A percentile compares a stretch with the other conserved stretches of the same genome.
phyloP scores from a whole-genome alignment of 2,888 invertebrate species.

The Lucinisca nassula region DNA sequence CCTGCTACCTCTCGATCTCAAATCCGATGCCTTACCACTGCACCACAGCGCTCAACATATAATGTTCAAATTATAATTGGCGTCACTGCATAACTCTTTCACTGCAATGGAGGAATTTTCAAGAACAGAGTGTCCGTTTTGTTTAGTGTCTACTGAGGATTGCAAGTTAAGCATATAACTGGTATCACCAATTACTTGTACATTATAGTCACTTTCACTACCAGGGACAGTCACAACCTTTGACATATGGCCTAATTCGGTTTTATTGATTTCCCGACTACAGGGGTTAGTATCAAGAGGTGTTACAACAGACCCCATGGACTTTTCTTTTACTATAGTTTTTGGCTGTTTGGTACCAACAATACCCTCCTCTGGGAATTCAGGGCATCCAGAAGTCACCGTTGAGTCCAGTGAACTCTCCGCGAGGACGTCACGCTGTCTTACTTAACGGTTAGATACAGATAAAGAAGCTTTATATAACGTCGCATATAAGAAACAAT shows the following conservation, averaged over 20 bases:
- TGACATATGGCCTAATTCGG: neutral
- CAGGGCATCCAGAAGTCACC: neutral
- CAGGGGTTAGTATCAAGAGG: too few species aligned
- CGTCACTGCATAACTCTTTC: neutral
- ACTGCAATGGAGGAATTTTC: neutral
- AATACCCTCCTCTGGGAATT: neutral
- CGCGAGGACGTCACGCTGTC: too few species aligned
- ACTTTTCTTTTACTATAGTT: neutral
- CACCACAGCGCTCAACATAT: too few species aligned
- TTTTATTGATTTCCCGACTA: too few species aligned
- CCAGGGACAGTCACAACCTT: neutral
- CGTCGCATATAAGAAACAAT: too few species aligned
- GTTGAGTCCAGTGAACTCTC: neutral
- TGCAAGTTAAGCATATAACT: neutral
- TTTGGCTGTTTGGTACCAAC: neutral
- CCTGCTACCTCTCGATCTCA: too few species aligned
- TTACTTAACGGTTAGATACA: too few species aligned
- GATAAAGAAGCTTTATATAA: too few species aligned
- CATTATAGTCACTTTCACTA: neutral
- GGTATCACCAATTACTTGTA: neutral
- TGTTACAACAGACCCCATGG: too few species aligned
- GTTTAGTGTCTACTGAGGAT: neutral
- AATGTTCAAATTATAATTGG: too few species aligned
- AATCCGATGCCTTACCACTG: too few species aligned
- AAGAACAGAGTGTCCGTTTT: neutral